Conservation (phyloP, 2,888 invertebrate genomes). For the Urechis unicinctus region DNA sequence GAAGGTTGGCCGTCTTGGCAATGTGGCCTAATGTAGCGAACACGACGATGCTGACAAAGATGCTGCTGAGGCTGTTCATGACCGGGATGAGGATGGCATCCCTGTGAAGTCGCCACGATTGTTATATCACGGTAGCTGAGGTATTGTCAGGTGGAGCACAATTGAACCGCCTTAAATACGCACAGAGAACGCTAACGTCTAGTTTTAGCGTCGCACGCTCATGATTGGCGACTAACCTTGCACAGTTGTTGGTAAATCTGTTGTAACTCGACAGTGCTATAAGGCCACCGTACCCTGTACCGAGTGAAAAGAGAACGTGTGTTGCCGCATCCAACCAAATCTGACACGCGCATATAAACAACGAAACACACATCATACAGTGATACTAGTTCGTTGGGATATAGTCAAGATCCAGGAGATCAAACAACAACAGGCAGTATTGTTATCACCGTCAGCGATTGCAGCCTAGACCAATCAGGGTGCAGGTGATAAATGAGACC, state of each 20-base stretch:
- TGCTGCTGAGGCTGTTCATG: neutral
- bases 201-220: neutral
- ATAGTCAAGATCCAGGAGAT: no score
- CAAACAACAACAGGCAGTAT: no score
- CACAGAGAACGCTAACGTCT: neutral
- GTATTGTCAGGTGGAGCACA: neutral
- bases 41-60: neutral
- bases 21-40: neutral
- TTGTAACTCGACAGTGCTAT: neutral
- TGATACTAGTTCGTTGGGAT: no score
- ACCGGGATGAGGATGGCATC: neutral
- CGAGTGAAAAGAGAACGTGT: neutral
- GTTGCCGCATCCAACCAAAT: neutral
- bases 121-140: neutral
- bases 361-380: neutral
- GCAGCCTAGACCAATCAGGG: neutral
- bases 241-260: neutral
- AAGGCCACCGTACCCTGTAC: neutral
- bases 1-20: neutral
- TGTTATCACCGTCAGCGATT: neutral
- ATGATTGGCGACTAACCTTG: neutral
- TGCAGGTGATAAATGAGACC: neutral
- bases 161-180: neutral
- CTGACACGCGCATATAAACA: neutral
- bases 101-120: neutral